Percentiles rank a stretch among this genome's conserved stretches.
phyloP scores from a whole-genome alignment of 2,888 invertebrate species.

The Plutella xylostella region DNA sequence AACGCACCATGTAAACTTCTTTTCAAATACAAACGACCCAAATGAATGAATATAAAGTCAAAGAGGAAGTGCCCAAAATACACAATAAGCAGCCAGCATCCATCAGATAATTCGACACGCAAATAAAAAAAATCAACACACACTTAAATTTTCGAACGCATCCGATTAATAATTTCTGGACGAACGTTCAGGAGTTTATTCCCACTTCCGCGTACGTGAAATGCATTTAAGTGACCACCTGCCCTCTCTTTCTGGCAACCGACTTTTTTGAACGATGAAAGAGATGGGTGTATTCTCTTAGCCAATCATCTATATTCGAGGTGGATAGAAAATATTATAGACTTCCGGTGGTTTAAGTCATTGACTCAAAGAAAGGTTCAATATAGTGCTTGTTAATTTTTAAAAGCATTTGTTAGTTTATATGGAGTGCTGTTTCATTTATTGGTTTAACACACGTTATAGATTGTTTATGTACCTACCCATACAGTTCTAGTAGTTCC shows the following conservation, averaged over 20 bases:
- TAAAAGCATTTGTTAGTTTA: background rate
- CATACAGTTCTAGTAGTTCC: background rate
- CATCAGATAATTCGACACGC: background rate
- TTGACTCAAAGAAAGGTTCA: constrained; percentile 31
- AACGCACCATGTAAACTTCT: background rate
- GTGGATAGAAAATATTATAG: constrained; percentile 62
- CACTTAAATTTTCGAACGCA: constrained; percentile 8
- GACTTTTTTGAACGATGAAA: constrained; percentile 18
- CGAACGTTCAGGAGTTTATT: constrained; percentile 48
- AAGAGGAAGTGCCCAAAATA: background rate
- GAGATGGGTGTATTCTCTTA: constrained; percentile 37
- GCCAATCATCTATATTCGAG: constrained; percentile 68
- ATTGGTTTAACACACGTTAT: background rate
- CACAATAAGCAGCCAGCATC: too few relatives aligned
- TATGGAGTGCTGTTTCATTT: too few relatives aligned
- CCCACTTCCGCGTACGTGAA: constrained; percentile 63
- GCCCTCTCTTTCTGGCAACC: constrained; percentile 28
- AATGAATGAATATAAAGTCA: too few relatives aligned
- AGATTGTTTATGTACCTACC: background rate
- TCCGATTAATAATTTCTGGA: constrained; percentile 47
- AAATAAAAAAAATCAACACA: constrained; percentile 4
- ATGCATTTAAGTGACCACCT: constrained; percentile 42
- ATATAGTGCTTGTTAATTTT: constrained; percentile 4
- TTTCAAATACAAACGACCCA: background rate
- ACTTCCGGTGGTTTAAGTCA: constrained; percentile 57